Evolutionary conservation across 92 coral and sea anemone genomes (phyloP).

Genomic region (Porites rus): DNA sequence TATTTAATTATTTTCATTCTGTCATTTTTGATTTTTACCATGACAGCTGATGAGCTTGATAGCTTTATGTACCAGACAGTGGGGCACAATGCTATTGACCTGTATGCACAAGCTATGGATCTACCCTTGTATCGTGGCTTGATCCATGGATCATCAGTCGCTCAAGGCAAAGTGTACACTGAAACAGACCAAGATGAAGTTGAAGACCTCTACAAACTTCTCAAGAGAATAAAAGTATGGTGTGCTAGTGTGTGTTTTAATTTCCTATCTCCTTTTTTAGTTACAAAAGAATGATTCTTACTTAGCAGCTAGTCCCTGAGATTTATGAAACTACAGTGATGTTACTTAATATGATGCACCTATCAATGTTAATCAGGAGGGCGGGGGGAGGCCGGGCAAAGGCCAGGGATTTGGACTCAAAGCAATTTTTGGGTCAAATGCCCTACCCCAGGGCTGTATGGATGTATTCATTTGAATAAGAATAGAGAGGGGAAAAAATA

Average conservation of each 20-base stretch:
- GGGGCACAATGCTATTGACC: constrained; percentile 94
- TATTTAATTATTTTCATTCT: too few species aligned
- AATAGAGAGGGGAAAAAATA: too few species aligned
- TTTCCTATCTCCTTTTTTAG: neutral
- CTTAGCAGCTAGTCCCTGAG: too few species aligned
- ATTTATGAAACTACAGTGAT: too few species aligned
- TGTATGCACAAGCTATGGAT: constrained; percentile 97
- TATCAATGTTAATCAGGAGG: too few species aligned
- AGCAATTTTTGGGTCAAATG: too few species aligned
- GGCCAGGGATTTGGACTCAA: too few species aligned
- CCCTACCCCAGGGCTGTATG: too few species aligned
- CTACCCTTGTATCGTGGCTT: constrained; percentile 85
- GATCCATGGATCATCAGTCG: constrained; percentile 85
- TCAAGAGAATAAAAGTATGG: constrained; percentile 78
- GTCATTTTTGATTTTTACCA: neutral
- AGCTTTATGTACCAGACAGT: constrained; percentile 99
- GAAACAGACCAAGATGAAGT: constrained; percentile 88
- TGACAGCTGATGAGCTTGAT: constrained; percentile 86
- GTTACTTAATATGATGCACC: too few species aligned
- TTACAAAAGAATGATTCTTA: neutral
- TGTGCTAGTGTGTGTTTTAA: neutral
- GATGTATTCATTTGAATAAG: too few species aligned
- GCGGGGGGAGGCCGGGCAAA: too few species aligned
- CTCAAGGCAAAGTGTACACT: constrained; percentile 79
- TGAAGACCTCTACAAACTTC: constrained; percentile 90